Evolutionary conservation across 2,797 vertebrate genomes (phyloP).

Genomic region (Ctenochaetus hawaiiensis): DNA sequence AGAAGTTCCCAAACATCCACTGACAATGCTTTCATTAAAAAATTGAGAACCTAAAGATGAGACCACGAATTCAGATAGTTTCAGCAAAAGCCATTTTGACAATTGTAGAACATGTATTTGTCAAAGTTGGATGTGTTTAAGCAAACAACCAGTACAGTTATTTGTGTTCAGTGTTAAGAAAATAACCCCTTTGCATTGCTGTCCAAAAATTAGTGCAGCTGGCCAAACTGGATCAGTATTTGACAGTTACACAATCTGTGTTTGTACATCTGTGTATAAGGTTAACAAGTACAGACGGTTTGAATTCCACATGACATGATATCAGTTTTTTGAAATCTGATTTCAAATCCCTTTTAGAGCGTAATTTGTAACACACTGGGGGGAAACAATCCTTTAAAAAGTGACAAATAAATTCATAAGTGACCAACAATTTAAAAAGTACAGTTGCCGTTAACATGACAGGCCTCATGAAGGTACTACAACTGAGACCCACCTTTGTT

Average conservation of each 20-base stretch:
- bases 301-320: not conserved
- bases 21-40: not conserved
- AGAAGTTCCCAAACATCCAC: too few species aligned
- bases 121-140: constrained; percentile 2
- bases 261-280: constrained; percentile 29
- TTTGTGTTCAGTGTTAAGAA: constrained; percentile 26
- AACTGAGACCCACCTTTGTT: constrained; percentile 80
- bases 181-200: constrained; percentile 14
- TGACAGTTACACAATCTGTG: constrained; percentile 12
- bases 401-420: not conserved
- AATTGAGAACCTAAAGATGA: not conserved
- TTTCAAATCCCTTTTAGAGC: not conserved
- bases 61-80: not conserved
- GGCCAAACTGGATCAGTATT: constrained; percentile 35
- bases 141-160: not conserved
- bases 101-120: not conserved
- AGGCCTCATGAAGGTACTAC: not conserved
- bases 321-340: not conserved
- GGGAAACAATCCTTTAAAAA: constrained; percentile 7
- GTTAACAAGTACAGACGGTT: not conserved
- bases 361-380: not conserved
- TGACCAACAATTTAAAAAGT: not conserved
- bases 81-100: not conserved
- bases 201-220: constrained; percentile 27
- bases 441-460: not conserved